Evolutionary conservation across 2,797 vertebrate species (phyloP).

Genomic region (Sebastes oblongus): DNA sequence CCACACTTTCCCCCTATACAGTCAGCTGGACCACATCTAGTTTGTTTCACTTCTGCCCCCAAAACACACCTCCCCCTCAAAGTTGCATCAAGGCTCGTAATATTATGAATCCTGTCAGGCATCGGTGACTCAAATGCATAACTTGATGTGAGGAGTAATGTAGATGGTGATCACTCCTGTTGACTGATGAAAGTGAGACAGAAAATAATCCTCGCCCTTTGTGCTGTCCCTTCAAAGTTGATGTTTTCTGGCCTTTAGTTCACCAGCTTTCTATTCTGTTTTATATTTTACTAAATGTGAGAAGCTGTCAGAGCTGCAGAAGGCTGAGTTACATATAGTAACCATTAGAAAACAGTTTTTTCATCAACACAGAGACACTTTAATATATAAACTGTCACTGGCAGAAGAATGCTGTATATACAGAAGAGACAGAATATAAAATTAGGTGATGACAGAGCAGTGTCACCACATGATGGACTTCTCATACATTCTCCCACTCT

Average conservation of each 20-base stretch:
- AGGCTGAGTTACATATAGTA: background rate
- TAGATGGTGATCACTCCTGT: background rate
- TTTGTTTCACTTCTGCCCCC: background rate
- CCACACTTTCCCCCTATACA: background rate
- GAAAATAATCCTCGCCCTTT: background rate
- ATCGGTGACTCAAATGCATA: background rate
- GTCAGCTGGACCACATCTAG: background rate
- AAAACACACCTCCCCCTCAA: background rate
- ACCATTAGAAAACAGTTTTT: background rate
- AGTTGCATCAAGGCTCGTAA: background rate
- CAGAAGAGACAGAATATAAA: background rate
- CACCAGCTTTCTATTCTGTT: background rate
- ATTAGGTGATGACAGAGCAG: background rate
- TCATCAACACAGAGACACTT: background rate
- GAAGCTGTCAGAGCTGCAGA: background rate
- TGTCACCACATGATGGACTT: constrained; percentile 32
- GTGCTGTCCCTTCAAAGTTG: background rate
- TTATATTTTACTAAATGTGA: background rate
- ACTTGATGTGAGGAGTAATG: background rate
- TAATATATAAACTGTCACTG: background rate
- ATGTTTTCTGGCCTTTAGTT: background rate
- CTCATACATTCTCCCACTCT: constrained; percentile 33
- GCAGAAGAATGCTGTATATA: background rate
- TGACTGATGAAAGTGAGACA: background rate
- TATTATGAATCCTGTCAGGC: background rate